Evolutionary conservation across 2,113 vertebrate species (phyloP).

Genomic region (Ceyx cyanopectus): DNA sequence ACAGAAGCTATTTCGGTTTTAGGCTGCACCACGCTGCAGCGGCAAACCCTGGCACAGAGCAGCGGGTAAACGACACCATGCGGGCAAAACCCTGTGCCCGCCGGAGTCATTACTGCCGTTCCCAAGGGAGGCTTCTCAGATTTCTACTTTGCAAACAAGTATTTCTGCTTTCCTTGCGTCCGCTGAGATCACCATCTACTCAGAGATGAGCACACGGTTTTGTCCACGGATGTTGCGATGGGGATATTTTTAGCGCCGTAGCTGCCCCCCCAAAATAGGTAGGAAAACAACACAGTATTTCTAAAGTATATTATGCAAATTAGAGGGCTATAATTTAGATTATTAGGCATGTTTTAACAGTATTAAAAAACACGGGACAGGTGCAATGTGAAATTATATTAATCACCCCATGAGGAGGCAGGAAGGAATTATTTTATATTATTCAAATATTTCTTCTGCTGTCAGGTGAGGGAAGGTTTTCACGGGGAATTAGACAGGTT

Average conservation of each 20-base stretch:
- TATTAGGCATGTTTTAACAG: not conserved
- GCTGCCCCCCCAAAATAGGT: not conserved
- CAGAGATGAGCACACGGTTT: fast-evolving
- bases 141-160: not conserved
- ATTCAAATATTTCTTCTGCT: not conserved
- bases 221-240: not conserved
- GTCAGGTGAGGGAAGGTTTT: not conserved
- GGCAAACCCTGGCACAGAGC: not conserved
- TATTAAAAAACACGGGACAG: not conserved
- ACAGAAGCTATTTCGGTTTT: not conserved
- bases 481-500: not conserved
- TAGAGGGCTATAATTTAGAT: constrained; percentile 5
- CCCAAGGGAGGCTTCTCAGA: not conserved
- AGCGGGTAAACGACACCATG: fast-evolving
- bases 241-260: not conserved
- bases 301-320: constrained; percentile 9
- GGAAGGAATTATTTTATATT: not conserved
- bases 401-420: not conserved
- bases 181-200: not conserved
- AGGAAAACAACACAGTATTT: not conserved
- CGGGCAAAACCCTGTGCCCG: fast-evolving
- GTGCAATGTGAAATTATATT: constrained; percentile 1
- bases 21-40: fast-evolving
- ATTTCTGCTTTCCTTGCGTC: not conserved
- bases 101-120: fast-evolving